Conservation (phyloP, 2,797 vertebrate species). For the Gallirallus australis region DNA sequence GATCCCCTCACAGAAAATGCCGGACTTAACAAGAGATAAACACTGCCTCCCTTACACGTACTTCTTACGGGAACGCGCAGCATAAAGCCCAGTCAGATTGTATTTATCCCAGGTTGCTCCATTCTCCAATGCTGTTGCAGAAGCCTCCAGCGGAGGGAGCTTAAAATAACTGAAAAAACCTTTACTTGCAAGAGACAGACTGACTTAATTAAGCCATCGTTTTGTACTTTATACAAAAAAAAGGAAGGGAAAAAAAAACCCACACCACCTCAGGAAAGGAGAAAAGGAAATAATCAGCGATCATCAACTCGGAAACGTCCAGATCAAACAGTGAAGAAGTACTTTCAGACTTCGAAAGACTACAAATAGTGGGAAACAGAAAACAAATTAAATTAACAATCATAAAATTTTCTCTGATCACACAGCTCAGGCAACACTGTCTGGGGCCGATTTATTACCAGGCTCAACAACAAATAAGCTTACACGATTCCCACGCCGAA, state of each 20-base stretch:
- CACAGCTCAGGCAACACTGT: constrained; percentile 29
- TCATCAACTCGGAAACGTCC: constrained; percentile 22
- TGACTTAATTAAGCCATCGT: constrained; percentile 40
- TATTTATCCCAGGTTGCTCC: neutral
- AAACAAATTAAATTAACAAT: constrained; percentile 54
- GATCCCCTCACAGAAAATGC: neutral
- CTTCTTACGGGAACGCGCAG: neutral
- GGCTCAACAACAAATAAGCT: constrained; percentile 50
- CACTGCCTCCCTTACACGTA: neutral
- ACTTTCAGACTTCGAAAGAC: constrained; percentile 39
- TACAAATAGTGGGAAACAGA: constrained; percentile 19
- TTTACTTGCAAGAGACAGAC: neutral
- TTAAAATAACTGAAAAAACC: constrained; percentile 39
- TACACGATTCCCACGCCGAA: neutral
- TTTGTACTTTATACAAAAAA: neutral
- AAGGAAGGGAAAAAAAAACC: neutral
- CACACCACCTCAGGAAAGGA: neutral
- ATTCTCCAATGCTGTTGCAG: constrained; percentile 49
- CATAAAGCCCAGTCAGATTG: neutral
- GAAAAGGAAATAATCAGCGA: constrained; percentile 11
- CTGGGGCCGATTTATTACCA: constrained; percentile 50
- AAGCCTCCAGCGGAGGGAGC: constrained; percentile 59
- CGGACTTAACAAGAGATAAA: neutral
- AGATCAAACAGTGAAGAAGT: neutral
- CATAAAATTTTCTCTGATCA: constrained; percentile 20